Evolutionary conservation across 2,888 invertebrate species (phyloP), one percentile per base, ranked within the genome.

Genomic region (Leptopilina syphax): DNA sequence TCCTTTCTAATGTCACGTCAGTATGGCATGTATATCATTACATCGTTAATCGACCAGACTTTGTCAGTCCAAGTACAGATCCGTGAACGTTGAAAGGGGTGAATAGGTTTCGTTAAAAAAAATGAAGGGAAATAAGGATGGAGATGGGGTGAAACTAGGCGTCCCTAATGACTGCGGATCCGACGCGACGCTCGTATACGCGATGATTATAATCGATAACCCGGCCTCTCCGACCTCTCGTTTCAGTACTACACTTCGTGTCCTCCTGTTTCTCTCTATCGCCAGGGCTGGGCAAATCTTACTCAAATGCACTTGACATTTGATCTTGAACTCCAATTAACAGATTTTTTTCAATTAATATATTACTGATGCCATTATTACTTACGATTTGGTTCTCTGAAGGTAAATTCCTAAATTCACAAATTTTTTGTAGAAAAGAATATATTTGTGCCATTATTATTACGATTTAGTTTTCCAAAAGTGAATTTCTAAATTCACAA

Each of bases 201-300:
- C 87, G 89, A 90, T 89, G 87, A 89, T 90, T 90, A 87, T 86
- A 90, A 90, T 90, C 90, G 90, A 91, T 90, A 90, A 87, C 85
- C 87, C 85, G 83, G 85, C 82, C 86, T 82, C 79, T 77, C 79
- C 78, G 81, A 81, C 84, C 77, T 65, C 76, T 63, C 78, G 76
- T 60, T 65, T 67, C 27, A 76, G 70, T 50, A 50, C 44, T 50
- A 78, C 60, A 54, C 77, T 79, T 73, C 63, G 68, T 50, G 50
- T 44, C 65, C 68, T 80, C 63, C 41, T 67, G 3, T 70, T 50
- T 60, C 65, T 76, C 63, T 77, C 67, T 76, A 60, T 76, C 54
- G 63, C 24, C 70, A 70, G 70, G 54, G 54, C 27, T 68, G 50
- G 68, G 50, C 18, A 68, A 50, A 24, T 68, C 47, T 50, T 68